Evolutionary conservation across 2,888 invertebrate genomes (phyloP).

Genomic region (Hyppa rectilinea): DNA sequence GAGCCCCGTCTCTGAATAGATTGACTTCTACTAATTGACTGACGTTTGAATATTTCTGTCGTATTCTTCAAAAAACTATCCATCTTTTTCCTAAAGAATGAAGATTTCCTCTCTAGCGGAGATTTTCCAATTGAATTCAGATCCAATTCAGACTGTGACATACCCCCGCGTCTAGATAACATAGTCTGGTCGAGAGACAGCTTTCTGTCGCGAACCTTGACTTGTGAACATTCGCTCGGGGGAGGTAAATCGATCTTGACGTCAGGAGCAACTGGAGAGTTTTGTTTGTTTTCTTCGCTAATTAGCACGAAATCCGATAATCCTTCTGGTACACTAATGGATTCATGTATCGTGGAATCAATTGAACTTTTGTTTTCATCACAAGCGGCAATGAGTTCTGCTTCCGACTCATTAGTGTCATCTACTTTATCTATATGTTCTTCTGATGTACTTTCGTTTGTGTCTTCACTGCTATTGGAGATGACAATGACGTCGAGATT

Average conservation of each 20-base stretch:
- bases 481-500: constrained; percentile 74
- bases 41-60: constrained; percentile 84
- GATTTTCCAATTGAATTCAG: constrained; percentile 85
- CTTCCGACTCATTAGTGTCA: constrained; percentile 38
- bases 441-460: constrained; percentile 45
- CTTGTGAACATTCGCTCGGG: constrained; percentile 55
- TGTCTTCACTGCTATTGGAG: constrained; percentile 46
- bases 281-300: constrained; percentile 47
- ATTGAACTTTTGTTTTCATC: constrained; percentile 40
- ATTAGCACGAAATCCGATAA: constrained; percentile 57
- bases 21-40: constrained; percentile 74
- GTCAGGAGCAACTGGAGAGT: constrained; percentile 36
- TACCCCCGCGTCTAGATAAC: constrained; percentile 77
- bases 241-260: constrained; percentile 48
- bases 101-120: constrained; percentile 85
- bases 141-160: constrained; percentile 86
- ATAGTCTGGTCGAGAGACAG: constrained; percentile 85
- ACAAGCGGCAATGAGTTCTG: constrained; percentile 27
- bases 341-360: constrained; percentile 58
- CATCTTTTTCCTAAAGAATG: constrained; percentile 87
- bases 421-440: constrained; percentile 40
- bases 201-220: constrained; percentile 78
- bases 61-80: constrained; percentile 87
- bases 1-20: constrained; percentile 77
- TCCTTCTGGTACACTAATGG: constrained; percentile 66